These are phyloP conservation scores for Eilema sororculum DNA, from an alignment of 2,888 invertebrate species.

Conservation along the genomic window DNA sequence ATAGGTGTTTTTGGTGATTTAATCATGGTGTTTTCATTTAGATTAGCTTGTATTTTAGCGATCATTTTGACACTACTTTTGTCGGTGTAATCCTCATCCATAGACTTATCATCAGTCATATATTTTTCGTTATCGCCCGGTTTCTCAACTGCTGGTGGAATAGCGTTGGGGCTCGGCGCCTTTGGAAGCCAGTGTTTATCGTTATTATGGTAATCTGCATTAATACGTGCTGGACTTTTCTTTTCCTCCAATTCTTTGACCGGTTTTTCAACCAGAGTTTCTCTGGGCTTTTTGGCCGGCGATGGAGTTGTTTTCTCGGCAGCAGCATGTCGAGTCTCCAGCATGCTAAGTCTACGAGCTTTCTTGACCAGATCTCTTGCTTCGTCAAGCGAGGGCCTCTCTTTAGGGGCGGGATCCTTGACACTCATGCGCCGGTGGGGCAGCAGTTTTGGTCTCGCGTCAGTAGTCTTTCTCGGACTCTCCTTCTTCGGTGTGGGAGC, in stretches of 20 bases:
- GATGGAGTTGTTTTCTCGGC: conserved; percentile 53
- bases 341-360: conserved; percentile 44
- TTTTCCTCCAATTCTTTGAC: conserved; percentile 57
- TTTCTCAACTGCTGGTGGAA: conserved; percentile 79
- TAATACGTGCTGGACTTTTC: conserved; percentile 60
- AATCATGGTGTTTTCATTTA: conserved; percentile 84
- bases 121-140: conserved; percentile 79
- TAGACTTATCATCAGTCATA: conserved; percentile 80
- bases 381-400: conserved; percentile 49
- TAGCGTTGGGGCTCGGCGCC: conserved; percentile 73
- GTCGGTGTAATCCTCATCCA: conserved; percentile 77
- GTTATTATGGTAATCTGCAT: conserved; percentile 66
- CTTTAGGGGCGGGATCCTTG: conserved; percentile 57
- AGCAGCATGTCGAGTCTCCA: conserved; percentile 41
- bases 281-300: conserved; percentile 59
- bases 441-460: conserved; percentile 63
- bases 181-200: conserved; percentile 80
- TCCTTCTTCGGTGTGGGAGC: conserved; percentile 49
- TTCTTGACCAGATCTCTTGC: conserved; percentile 57
- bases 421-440: conserved; percentile 56
- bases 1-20: conserved; percentile 84
- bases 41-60: conserved; percentile 82
- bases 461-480: conserved; percentile 68
- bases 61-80: conserved; percentile 82
- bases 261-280: conserved; percentile 45